Conservation (phyloP, 2,888 invertebrate species). For the Ectobius pallidus region DNA sequence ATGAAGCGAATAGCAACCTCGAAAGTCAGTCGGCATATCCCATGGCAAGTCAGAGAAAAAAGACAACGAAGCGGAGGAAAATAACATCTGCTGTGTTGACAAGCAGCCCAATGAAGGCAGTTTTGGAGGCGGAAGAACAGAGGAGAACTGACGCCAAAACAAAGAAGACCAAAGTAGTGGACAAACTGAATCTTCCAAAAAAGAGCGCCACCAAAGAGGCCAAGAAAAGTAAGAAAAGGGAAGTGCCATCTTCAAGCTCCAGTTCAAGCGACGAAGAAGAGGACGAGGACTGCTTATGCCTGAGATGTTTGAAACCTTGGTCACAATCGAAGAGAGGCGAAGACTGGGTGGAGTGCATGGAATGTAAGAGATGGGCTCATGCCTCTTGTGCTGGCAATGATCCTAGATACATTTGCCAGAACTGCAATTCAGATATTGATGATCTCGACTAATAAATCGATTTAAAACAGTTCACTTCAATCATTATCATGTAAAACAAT, state of each 20-base stretch:
- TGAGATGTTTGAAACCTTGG: no score
- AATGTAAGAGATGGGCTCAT: no score
- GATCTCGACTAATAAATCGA: no score
- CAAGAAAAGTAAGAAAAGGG: not conserved
- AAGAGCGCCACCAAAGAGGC: not conserved
- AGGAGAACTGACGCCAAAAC: no score
- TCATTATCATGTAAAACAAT: no score
- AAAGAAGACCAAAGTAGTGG: no score
- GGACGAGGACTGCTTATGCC: slow-evolving; percentile 26
- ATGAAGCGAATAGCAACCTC: no score
- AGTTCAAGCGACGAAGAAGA: not conserved
- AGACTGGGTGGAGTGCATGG: not conserved
- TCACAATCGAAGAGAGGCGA: slow-evolving; percentile 11
- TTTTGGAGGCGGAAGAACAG: no score
- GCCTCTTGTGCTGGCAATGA: not conserved
- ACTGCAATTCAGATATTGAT: no score
- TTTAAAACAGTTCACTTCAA: no score
- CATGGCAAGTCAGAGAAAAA: not conserved
- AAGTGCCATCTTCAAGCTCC: not conserved
- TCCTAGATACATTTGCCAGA: no score
- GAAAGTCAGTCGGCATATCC: not conserved
- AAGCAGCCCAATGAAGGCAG: no score
- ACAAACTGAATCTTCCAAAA: not conserved
- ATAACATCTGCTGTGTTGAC: slow-evolving; percentile 11
- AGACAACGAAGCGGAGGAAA: not conserved